Evolutionary conservation across 2,888 invertebrate species (phyloP), one percentile per base, ranked within the genome.

Genomic region (Polydesmus complanatus): DNA sequence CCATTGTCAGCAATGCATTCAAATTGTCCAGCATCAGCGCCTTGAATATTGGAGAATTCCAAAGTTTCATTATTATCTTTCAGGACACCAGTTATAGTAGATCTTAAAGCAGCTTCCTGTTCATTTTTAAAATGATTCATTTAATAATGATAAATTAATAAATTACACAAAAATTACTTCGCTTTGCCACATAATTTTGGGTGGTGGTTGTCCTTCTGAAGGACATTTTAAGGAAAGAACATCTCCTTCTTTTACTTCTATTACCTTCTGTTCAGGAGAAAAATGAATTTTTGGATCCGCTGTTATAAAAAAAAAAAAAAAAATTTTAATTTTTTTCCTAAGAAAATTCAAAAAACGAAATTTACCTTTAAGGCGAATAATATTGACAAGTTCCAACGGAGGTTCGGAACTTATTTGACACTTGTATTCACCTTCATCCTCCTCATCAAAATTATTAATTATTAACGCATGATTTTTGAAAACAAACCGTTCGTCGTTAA

Each of bases 1-100:
- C 51, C 51, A 51, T 51, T 51, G 19, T n/a, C n/a, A 19, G 51
- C 51, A 51, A 51, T n/a, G n/a, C 51, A 51, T 51, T 51, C 51
- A 22, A 14, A 51, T 51, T 51, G 51, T 11, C 51, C 51, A 51
- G 19, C 51, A 19, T 51, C 51, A n/a, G 51, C 19, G 3, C 22
- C 51, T 51, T 8, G n/a, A 22, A 51, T 22, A 51, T 22, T n/a
- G 19, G 3, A 14, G n/a, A 51, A 51, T 19, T 21, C 51, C 51
- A 51, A 51, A 19, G 19, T n/a, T 21, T 8, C 5, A 51, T 22
- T 22, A 8, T 22, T 22, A 19, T 51, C 22, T 22, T 21, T 51
- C n/a, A 51, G 8, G 8, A 19, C 51, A 14, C 51, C 51, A 51
- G n/a, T 11, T 51, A 8, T 51, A 51, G 22, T 22, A 11, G 5